Conservation (phyloP, 2,113 vertebrate genomes). For the Bothrops jararaca region DNA sequence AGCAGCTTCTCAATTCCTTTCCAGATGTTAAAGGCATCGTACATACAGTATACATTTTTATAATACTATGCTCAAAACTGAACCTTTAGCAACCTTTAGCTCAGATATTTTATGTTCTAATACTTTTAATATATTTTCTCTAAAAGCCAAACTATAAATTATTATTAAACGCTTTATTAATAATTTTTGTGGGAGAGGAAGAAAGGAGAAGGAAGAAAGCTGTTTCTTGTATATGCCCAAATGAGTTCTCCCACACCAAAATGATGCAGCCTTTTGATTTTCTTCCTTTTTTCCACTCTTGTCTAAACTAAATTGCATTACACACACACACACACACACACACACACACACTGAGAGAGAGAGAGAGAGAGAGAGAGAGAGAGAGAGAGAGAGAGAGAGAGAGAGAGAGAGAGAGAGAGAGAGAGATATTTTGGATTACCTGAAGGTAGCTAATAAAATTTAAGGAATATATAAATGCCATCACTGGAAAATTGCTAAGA, state of each 20-base stretch:
- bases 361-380: background rate
- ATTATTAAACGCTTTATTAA: background rate
- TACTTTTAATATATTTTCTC: background rate
- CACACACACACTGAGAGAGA: background rate
- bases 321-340: no score
- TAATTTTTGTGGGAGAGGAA: background rate
- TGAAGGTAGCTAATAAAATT: slow-evolving; percentile 32
- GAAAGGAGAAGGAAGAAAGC: background rate
- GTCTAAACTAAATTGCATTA: slow-evolving; percentile 6
- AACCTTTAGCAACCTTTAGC: background rate
- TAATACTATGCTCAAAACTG: background rate
- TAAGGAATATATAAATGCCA: slow-evolving; percentile 17
- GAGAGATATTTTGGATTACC: slow-evolving; percentile 22
- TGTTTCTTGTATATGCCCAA: background rate
- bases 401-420: background rate
- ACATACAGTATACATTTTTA: background rate
- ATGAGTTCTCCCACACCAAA: background rate
- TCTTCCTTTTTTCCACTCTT: background rate
- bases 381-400: background rate
- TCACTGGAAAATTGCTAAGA: slow-evolving; percentile 44
- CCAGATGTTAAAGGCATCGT: background rate
- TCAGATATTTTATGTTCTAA: background rate
- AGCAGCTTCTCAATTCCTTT: background rate
- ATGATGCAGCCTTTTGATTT: background rate
- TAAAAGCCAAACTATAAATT: background rate